Evolutionary conservation across 92 coral and sea anemone genomes (phyloP).

Genomic region (Epizoanthus illoricatus): DNA sequence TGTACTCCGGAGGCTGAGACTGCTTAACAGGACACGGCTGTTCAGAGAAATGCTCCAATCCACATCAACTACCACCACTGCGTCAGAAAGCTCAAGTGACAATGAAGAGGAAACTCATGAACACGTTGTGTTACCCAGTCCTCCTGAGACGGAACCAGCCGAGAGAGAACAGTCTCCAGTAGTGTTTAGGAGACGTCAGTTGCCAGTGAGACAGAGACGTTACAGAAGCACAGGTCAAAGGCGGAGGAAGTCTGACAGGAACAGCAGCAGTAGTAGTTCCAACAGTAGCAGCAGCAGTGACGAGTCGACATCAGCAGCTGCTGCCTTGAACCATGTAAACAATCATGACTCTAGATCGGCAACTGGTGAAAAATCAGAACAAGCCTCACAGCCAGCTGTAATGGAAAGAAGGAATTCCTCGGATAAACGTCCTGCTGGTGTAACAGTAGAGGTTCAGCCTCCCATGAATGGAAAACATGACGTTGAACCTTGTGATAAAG

Average conservation of each 20-base stretch:
- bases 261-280: not conserved
- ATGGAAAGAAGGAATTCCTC: not conserved
- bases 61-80: conserved; percentile 10
- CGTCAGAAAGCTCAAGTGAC: conserved; percentile 31
- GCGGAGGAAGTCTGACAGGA: not conserved
- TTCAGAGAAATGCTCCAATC: conserved; percentile 45
- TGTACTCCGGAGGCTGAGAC: conserved; percentile 49
- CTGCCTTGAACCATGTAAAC: not conserved
- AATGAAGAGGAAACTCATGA: conserved; percentile 4
- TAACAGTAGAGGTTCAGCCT: not conserved
- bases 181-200: conserved; percentile 10
- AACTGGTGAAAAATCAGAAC: not conserved
- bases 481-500: not conserved
- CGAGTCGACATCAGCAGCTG: not conserved
- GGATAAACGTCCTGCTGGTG: not conserved
- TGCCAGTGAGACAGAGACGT: conserved; percentile 11
- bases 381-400: conserved; percentile 4
- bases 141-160: conserved; percentile 17
- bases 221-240: not conserved
- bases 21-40: conserved; percentile 44
- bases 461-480: conserved; percentile 8
- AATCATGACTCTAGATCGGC: not conserved
- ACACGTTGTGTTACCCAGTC: conserved; percentile 29
- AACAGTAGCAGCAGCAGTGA: not conserved
- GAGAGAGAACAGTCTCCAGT: conserved; percentile 12